Evolutionary conservation across 2,797 vertebrate genomes (phyloP).

Genomic region (Fundulus diaphanus): DNA sequence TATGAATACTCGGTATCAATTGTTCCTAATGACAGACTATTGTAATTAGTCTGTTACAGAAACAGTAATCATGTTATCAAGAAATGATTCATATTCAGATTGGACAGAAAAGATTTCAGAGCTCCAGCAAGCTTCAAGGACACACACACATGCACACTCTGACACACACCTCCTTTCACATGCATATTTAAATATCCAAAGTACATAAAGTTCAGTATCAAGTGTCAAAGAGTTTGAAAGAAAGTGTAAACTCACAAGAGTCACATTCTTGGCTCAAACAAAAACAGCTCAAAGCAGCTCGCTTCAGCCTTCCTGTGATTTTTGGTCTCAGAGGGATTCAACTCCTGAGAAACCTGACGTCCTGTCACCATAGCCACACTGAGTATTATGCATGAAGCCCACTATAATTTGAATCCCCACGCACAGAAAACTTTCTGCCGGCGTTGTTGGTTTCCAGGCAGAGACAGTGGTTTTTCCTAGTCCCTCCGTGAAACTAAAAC

Average conservation of each 20-base stretch:
- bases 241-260: background rate
- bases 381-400: constrained; percentile 59
- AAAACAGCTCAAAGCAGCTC: constrained; percentile 21
- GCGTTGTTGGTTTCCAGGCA: constrained; percentile 22
- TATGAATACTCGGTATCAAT: constrained; percentile 55
- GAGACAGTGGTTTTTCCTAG: constrained; percentile 16
- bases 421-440: constrained; percentile 16
- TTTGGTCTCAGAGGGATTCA: constrained; percentile 52
- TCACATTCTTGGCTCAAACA: constrained; percentile 9
- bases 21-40: constrained; percentile 52
- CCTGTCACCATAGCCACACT: constrained; percentile 55
- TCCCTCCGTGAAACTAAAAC: background rate
- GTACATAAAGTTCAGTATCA: background rate
- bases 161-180: constrained; percentile 8
- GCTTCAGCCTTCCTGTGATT: constrained; percentile 42
- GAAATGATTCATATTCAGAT: constrained; percentile 43
- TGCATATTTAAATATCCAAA: background rate
- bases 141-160: background rate
- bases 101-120: constrained; percentile 43
- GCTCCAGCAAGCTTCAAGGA: constrained; percentile 29
- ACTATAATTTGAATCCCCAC: constrained; percentile 39
- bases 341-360: constrained; percentile 63
- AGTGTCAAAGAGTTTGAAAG: background rate
- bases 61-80: constrained; percentile 53
- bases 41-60: constrained; percentile 64